Conservation (phyloP, 2,113 vertebrate genomes). For the Epinephelus lanceolatus region DNA sequence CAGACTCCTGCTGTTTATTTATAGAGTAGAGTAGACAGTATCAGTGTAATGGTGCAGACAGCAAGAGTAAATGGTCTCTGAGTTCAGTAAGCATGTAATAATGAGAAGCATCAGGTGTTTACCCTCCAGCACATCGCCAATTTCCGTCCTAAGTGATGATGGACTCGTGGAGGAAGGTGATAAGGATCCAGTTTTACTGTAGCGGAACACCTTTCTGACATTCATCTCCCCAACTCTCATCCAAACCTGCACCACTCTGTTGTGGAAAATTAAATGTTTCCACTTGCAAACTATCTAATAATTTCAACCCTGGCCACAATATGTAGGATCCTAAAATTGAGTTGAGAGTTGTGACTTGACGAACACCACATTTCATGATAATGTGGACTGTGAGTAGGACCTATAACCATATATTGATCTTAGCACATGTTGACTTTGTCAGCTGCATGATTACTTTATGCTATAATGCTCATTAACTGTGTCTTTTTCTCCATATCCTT, state of each 20-base stretch:
- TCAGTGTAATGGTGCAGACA: background rate
- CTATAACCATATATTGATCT: background rate
- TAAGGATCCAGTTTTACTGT: background rate
- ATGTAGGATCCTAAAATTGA: background rate
- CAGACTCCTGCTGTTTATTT: no score
- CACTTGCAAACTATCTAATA: background rate
- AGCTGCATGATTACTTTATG: background rate
- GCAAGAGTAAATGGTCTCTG: background rate
- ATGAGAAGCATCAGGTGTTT: slow-evolving; percentile 39
- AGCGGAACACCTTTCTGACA: background rate
- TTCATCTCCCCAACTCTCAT: background rate
- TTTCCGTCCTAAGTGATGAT: slow-evolving; percentile 13
- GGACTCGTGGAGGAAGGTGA: background rate
- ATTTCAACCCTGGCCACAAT: background rate
- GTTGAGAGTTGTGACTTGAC: background rate
- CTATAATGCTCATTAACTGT: background rate
- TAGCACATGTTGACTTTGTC: background rate
- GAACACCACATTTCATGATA: background rate
- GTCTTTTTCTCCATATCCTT: background rate
- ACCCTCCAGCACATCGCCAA: slow-evolving; percentile 13
- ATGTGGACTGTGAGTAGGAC: background rate
- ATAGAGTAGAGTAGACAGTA: background rate
- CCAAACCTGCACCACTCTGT: background rate
- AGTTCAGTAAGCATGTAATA: slow-evolving; percentile 40
- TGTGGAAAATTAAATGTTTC: slow-evolving; percentile 17